These are phyloP conservation scores for Eolophus roseicapilla DNA, from an alignment of 2,113 vertebrate species.

Conservation along the genomic window DNA sequence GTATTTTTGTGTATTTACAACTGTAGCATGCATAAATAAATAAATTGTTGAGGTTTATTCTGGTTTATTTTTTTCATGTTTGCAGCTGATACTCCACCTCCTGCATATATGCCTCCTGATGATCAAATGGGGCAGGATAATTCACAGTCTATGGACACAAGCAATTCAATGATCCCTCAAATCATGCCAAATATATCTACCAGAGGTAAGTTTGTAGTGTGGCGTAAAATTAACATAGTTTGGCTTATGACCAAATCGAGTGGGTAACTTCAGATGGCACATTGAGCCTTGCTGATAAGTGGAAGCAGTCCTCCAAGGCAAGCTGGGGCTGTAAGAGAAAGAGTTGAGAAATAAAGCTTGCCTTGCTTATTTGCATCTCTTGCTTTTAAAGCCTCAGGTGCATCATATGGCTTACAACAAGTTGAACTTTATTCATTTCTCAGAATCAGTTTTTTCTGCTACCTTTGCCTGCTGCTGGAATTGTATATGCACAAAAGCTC, in stretches of 20 bases:
- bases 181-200: constrained; percentile 85
- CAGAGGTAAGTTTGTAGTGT: constrained; percentile 78
- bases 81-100: constrained; percentile 95
- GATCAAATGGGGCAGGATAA: constrained; percentile 93
- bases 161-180: constrained; percentile 86
- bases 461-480: background rate
- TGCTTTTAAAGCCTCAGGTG: background rate
- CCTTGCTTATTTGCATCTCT: background rate
- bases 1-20: background rate
- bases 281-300: background rate
- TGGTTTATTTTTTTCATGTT: background rate
- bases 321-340: background rate
- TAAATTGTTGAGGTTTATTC: background rate
- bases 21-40: background rate
- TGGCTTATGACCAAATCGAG: background rate
- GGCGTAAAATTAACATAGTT: background rate
- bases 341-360: background rate
- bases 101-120: constrained; percentile 97
- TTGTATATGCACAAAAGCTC: background rate
- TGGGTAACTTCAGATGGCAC: background rate
- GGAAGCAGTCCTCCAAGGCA: background rate
- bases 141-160: constrained; percentile 94
- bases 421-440: background rate
- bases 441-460: background rate
- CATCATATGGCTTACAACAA: background rate